Percentiles rank a stretch among this genome's conserved stretches.
Evolutionary conservation across 1,140 invertebrate species (phyloP).

Genomic region (Nasonia vitripennis): DNA sequence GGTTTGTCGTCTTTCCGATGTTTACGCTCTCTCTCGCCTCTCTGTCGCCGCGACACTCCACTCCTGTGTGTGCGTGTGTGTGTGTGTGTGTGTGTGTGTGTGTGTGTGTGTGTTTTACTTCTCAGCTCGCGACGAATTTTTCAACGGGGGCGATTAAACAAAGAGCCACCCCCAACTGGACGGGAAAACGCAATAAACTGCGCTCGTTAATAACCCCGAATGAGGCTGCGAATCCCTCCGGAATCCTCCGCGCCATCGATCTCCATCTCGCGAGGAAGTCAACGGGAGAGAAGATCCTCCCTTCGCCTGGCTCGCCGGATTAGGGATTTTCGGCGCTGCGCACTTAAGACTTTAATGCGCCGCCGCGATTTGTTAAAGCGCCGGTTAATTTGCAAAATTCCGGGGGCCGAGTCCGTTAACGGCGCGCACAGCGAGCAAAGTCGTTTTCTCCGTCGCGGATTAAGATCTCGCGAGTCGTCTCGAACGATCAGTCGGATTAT

Average conservation of each 20-base stretch:
- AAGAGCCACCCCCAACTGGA: too few species aligned
- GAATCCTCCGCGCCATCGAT: background rate
- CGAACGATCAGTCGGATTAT: too few species aligned
- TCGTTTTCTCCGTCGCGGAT: background rate
- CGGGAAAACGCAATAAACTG: background rate
- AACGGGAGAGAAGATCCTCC: background rate
- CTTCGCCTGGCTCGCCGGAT: background rate
- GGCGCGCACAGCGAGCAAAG: background rate
- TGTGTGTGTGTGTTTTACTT: background rate
- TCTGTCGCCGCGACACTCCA: conserved; percentile 40
- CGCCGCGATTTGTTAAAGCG: background rate
- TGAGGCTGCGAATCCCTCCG: background rate
- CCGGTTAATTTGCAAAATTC: conserved; percentile 21
- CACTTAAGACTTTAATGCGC: conserved; percentile 14
- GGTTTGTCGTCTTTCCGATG: conserved; percentile 35
- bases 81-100: too few species aligned
- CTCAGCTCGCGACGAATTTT: too few species aligned
- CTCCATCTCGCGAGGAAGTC: background rate
- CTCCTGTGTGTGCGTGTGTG: too few species aligned
- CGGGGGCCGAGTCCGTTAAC: background rate
- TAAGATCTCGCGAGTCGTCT: too few species aligned
- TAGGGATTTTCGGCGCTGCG: background rate
- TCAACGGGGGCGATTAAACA: too few species aligned
- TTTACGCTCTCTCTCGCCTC: conserved; percentile 11
- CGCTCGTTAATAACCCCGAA: background rate